A percentile compares a stretch with the other conserved stretches of the same genome.
Conservation (phyloP, 2,797 vertebrate genomes). For the Antrozous pallidus region DNA sequence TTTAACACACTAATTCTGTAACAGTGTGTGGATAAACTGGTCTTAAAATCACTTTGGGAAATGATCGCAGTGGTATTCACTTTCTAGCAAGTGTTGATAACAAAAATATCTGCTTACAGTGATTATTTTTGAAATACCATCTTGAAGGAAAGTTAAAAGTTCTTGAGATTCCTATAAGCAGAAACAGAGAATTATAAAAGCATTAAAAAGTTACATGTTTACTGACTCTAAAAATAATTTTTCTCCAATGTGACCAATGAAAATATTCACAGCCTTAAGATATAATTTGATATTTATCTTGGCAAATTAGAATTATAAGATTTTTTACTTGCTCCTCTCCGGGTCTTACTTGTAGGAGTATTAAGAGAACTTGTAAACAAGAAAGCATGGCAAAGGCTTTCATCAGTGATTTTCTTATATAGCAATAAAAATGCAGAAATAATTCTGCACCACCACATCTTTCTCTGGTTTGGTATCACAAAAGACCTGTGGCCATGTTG, state of each 20-base stretch:
- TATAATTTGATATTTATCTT: background rate
- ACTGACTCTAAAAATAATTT: background rate
- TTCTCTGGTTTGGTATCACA: background rate
- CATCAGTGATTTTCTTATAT: background rate
- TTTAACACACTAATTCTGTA: background rate
- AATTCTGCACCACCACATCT: background rate
- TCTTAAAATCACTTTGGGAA: background rate
- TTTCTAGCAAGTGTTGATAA: background rate
- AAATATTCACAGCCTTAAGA: background rate
- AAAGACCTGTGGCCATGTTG: no score
- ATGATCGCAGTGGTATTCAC: background rate
- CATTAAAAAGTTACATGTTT: background rate
- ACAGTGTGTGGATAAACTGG: background rate
- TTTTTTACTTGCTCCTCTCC: background rate
- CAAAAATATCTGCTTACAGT: background rate
- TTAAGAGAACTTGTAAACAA: background rate
- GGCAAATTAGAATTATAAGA: background rate
- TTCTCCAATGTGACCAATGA: background rate
- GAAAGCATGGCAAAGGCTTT: background rate
- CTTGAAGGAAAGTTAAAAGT: background rate
- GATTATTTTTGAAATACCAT: background rate
- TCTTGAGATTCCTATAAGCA: background rate
- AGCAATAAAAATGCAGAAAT: background rate
- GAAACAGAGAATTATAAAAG: background rate
- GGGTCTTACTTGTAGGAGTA: background rate